Percentiles rank a stretch among this genome's conserved stretches.
Conservation (phyloP, 2,113 vertebrate genomes). For the Turdus rufiventris region DNA sequence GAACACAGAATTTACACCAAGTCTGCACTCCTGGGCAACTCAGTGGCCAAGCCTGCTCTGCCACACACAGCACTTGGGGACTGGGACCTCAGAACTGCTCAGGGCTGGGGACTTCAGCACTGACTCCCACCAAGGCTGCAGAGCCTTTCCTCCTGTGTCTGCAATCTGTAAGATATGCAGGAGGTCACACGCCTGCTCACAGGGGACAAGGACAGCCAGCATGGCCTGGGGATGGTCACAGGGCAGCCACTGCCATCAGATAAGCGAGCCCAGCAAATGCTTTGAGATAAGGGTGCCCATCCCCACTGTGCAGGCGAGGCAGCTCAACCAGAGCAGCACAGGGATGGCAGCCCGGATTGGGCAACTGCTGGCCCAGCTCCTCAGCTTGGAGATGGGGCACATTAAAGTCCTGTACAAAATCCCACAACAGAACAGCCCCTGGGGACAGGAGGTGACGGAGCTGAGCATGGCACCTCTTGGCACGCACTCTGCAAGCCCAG, state of each 20-base stretch:
- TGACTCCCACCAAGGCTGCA: not conserved
- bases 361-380: not conserved
- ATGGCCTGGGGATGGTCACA: not conserved
- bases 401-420: rapidly evolving
- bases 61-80: rapidly evolving
- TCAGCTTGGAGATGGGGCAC: not conserved
- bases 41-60: not conserved
- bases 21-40: not conserved
- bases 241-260: not conserved
- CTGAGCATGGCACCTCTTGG: not conserved
- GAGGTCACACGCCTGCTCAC: not conserved
- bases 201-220: not conserved
- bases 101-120: not conserved
- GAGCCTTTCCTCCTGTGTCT: not conserved
- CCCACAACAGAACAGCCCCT: rapidly evolving
- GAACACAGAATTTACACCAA: not conserved
- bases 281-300: not conserved
- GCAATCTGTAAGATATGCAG: not conserved
- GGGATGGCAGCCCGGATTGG: not conserved
- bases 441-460: rapidly evolving
- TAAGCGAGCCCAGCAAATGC: not conserved
- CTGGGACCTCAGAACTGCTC: not conserved
- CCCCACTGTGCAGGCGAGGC: not conserved
- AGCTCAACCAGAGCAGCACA: not conserved
- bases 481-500: rapidly evolving